These are phyloP conservation scores for Drosophila navojoa DNA, from an alignment of 1,140 invertebrate species.

Conservation along the genomic window DNA sequence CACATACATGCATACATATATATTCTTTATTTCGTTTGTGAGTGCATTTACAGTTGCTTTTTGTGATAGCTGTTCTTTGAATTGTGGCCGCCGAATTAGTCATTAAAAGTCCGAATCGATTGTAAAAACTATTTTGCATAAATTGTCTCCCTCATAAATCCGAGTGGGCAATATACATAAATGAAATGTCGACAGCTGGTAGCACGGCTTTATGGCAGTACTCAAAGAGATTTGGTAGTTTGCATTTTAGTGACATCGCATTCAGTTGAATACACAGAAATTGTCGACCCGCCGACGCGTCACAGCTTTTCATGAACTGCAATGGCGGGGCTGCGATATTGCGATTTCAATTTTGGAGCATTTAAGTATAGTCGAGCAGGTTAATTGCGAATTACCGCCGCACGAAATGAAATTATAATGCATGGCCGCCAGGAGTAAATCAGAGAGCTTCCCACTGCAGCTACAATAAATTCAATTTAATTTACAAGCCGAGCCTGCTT, in stretches of 20 bases:
- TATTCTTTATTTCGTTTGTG: no score
- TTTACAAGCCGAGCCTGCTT: conserved; percentile 72
- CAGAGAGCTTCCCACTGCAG: conserved; percentile 26
- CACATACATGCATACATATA: no score
- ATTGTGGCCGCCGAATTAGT: conserved; percentile 40
- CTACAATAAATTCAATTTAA: conserved; percentile 77
- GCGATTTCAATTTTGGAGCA: neutral
- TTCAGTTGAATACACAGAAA: neutral
- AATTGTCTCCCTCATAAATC: conserved; percentile 21
- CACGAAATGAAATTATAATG: conserved; percentile 68
- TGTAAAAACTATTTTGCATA: conserved; percentile 36
- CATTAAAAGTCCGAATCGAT: conserved; percentile 29
- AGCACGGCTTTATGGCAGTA: neutral
- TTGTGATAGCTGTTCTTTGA: conserved; percentile 29
- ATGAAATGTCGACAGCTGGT: neutral
- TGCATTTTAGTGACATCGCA: neutral
- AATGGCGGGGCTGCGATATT: conserved; percentile 5
- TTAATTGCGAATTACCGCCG: conserved; percentile 64
- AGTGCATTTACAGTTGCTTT: conserved; percentile 34
- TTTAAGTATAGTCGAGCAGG: conserved; percentile 11
- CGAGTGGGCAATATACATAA: neutral
- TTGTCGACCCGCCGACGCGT: conserved; percentile 3
- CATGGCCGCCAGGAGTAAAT: conserved; percentile 39
- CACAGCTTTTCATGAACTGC: conserved; percentile 14
- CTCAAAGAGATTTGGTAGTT: neutral